phyloP scores from a whole-genome alignment of 2,888 invertebrate species.

The Nomada fabriciana region DNA sequence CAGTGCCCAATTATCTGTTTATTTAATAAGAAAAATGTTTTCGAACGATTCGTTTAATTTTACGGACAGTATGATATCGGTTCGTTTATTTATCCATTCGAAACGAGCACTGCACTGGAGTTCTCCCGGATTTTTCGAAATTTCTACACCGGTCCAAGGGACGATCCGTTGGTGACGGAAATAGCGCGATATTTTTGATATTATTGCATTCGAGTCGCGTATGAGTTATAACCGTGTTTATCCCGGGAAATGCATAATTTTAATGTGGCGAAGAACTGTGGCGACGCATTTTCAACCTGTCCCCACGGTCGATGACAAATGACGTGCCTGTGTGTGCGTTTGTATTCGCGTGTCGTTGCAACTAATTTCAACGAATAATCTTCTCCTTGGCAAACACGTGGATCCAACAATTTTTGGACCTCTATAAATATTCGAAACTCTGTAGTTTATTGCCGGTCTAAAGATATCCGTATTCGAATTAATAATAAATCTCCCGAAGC shows the following conservation, averaged over 20 bases:
- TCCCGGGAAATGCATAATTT: constrained; percentile 14
- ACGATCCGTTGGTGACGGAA: too few species aligned
- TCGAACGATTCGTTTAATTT: too few species aligned
- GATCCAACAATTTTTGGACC: constrained; percentile 36
- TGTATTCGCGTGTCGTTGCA: constrained; percentile 2
- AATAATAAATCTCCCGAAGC: background rate
- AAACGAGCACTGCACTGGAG: too few species aligned
- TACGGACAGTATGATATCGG: too few species aligned
- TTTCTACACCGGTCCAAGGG: too few species aligned
- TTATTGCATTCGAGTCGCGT: too few species aligned
- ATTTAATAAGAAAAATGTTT: too few species aligned
- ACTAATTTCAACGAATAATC: constrained; percentile 46
- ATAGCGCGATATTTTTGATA: too few species aligned
- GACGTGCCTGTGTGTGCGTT: background rate
- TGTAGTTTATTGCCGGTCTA: constrained; percentile 8
- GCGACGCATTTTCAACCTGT: background rate
- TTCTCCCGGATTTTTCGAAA: too few species aligned
- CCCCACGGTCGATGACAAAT: constrained; percentile 31
- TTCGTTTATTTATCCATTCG: too few species aligned
- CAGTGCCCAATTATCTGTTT: too few species aligned
- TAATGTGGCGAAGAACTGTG: background rate
- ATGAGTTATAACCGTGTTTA: constrained; percentile 13
- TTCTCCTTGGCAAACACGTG: constrained; percentile 39
- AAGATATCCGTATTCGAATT: constrained; percentile 1
- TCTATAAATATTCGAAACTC: constrained; percentile 39